Evolutionary conservation across 2,113 vertebrate species (phyloP).

Genomic region (Strix uralensis): DNA sequence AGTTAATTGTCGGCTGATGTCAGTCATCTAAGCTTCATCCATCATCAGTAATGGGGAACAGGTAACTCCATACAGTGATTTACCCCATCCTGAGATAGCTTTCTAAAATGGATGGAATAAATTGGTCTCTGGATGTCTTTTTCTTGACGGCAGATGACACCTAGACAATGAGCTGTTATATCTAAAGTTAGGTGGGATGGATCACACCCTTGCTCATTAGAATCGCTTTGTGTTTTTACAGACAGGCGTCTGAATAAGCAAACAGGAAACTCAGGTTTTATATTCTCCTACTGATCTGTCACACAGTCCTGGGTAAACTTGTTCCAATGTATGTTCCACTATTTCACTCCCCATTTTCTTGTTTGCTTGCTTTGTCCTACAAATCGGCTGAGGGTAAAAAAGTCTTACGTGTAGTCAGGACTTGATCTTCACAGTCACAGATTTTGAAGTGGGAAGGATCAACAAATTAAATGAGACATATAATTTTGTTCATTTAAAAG

Average conservation of each 20-base stretch:
- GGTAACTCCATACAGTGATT: not conserved
- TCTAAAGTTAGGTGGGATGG: not conserved
- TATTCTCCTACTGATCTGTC: not conserved
- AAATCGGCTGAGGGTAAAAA: not conserved
- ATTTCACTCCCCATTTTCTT: not conserved
- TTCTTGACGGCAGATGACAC: not conserved
- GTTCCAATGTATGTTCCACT: rapidly evolving
- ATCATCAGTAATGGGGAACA: not conserved
- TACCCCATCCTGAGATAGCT: not conserved
- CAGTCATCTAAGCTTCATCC: not conserved
- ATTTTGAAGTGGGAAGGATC: not conserved
- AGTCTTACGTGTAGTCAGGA: not conserved
- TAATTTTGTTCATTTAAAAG: not conserved
- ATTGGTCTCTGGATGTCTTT: not conserved
- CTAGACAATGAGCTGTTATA: not conserved
- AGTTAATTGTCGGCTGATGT: not conserved
- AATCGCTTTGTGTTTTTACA: not conserved
- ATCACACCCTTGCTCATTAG: not conserved
- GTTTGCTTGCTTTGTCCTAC: not conserved
- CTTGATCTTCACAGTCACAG: not conserved
- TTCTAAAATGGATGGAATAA: not conserved
- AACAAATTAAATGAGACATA: not conserved
- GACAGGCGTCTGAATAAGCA: not conserved
- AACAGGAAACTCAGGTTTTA: not conserved
- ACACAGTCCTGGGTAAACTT: not conserved